Base-by-base conservation (phyloP, 92 coral and sea anemone species). In the Siderastrea siderea region DNA sequence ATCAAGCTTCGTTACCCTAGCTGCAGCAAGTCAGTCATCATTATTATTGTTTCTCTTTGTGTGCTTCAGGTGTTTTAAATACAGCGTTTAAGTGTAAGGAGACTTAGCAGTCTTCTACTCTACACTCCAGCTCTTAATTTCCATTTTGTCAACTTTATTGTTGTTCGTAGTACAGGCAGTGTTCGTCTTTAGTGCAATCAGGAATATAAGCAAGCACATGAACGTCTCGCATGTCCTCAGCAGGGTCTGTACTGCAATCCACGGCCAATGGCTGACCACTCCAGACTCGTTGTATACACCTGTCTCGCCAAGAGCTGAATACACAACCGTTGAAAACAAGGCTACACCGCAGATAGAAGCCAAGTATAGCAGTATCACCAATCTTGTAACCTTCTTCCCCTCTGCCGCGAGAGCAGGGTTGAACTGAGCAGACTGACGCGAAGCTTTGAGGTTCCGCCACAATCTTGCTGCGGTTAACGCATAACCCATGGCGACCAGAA, bases 401-500 rank as follows among this genome's bases (percentile, higher is more conserved):
- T 95, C 97, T 47, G 64, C 68, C 63, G 61, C 84, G 62, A 94
- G 82, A 10, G 58, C 74, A 3, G 57, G 14, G 80, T 91, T 74
- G 17, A 17, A 75, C 6, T 80, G 78, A 16, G 85, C 71, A 13
- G 84, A 60, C 3, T 63, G 78, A 38, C 72, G 87, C 14, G 97
- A 89, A 49, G 94, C 81, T 6, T 71, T 76, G 44, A 94, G 83
- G 84, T 95, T 95, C 38, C 81, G 75, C 78, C 94, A 75, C 52
- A 95, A 81, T 64, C 95, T 89, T 58, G 54, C 77, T 7, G 86
- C 86, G 6, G 95, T 89, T 16, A 72, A 61, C 6, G 84, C 70
- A 54, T 89, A 95, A 9, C 98, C 98, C 9, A 87, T 0, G 13
- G 95, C 85, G 50, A 94, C 78, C 2, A 94, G 59, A 15, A 94